phyloP scores from a whole-genome alignment of 1,140 invertebrate species.

The Drosophila nasuta region DNA sequence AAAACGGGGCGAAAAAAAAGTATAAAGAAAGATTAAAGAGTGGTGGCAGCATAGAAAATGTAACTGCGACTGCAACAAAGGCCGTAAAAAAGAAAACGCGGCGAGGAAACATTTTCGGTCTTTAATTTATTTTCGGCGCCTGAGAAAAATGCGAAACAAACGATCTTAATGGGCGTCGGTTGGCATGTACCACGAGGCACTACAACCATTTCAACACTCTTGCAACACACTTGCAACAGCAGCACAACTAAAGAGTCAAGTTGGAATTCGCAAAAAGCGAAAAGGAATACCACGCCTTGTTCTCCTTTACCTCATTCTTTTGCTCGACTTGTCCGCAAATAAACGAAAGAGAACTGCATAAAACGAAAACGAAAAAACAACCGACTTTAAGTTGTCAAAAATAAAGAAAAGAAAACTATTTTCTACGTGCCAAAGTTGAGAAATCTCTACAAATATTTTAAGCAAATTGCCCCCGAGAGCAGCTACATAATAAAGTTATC shows the following conservation, averaged over 20 bases:
- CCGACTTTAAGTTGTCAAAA: constrained; percentile 16
- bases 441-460: constrained; percentile 12
- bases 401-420: constrained; percentile 10
- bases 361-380: background rate
- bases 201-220: constrained; percentile 25
- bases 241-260: constrained; percentile 28
- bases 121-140: constrained; percentile 80
- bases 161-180: constrained; percentile 34
- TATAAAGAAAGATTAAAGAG: constrained; percentile 24
- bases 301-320: background rate
- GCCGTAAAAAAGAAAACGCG: constrained; percentile 42
- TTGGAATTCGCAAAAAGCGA: constrained; percentile 20
- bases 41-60: constrained; percentile 21
- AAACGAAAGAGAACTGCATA: background rate
- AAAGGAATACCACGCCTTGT: constrained; percentile 2
- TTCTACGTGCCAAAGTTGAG: constrained; percentile 18
- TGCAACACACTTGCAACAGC: constrained; percentile 5
- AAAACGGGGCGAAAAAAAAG: constrained; percentile 37
- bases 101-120: constrained; percentile 73
- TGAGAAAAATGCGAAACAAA: constrained; percentile 55
- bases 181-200: constrained; percentile 26
- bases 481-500: background rate
- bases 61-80: constrained; percentile 23
- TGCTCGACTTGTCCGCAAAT: background rate
- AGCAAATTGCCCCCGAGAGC: background rate